These are phyloP conservation scores for Danio jaintianensis DNA, from an alignment of 2,797 vertebrate species.

Conservation along the genomic window DNA sequence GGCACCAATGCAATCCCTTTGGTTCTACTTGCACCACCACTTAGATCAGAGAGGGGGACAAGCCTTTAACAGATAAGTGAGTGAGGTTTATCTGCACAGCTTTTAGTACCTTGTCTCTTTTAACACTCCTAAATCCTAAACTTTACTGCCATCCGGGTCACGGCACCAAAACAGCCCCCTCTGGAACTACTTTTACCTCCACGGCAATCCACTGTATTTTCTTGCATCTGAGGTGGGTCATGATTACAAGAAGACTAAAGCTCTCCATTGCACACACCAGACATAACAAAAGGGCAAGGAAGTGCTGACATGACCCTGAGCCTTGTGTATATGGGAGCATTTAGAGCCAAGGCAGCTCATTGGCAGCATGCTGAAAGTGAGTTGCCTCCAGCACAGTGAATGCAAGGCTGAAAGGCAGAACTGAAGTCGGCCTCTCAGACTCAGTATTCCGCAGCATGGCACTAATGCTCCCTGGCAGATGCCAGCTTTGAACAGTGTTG, in stretches of 20 bases:
- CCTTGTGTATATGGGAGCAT: background rate
- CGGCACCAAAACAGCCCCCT: background rate
- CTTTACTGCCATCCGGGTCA: background rate
- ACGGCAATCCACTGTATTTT: too few species aligned
- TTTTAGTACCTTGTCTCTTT: too few species aligned
- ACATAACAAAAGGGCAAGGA: conserved; percentile 32
- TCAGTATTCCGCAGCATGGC: conserved; percentile 33
- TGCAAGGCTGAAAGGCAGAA: background rate
- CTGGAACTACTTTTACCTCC: too few species aligned
- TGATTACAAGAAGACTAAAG: too few species aligned
- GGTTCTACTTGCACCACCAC: too few species aligned
- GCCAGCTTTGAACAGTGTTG: conserved; percentile 26
- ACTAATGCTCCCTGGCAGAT: conserved; percentile 44
- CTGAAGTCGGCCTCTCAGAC: conserved; percentile 23
- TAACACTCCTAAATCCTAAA: too few species aligned
- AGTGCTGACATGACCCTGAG: conserved; percentile 10
- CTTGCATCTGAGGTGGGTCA: too few species aligned
- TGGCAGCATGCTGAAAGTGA: conserved; percentile 9
- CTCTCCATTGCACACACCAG: background rate
- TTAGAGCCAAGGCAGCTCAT: conserved; percentile 12
- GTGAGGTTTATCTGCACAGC: too few species aligned
- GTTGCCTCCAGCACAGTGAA: conserved; percentile 19
- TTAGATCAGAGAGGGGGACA: too few species aligned
- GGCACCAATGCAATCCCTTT: too few species aligned
- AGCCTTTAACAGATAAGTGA: too few species aligned